phyloP scores from a whole-genome alignment of 2,797 vertebrate genomes.

The Sitta carolinensis region DNA sequence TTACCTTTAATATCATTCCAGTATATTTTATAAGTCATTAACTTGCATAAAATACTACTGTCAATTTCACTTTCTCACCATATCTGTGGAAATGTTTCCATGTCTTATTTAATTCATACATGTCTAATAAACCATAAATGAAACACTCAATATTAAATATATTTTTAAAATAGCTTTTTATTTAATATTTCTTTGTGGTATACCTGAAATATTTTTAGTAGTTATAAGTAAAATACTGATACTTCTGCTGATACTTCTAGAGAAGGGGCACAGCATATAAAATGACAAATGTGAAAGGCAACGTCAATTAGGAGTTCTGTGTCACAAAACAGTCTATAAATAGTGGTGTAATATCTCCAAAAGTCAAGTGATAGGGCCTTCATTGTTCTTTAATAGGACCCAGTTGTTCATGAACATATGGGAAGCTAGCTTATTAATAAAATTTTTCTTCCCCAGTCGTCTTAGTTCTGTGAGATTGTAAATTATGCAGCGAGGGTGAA shows the following conservation, averaged over 20 bases:
- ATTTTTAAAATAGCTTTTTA: not conserved
- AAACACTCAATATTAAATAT: not conserved
- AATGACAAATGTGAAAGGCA: slow-evolving; percentile 39
- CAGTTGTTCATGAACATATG: slow-evolving; percentile 48
- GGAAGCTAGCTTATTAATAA: slow-evolving; percentile 49
- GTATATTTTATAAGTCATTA: not conserved
- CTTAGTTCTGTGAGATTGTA: slow-evolving; percentile 19
- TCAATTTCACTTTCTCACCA: not conserved
- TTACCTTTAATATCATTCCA: not conserved
- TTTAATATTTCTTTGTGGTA: not conserved
- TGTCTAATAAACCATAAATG: not conserved
- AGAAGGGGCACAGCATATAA: not conserved
- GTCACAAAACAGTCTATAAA: slow-evolving; percentile 46
- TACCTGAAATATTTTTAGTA: not conserved
- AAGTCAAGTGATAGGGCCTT: slow-evolving; percentile 64
- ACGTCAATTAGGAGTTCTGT: not conserved
- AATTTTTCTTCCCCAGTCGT: slow-evolving; percentile 36
- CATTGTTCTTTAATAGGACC: slow-evolving; percentile 65
- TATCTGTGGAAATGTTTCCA: not conserved
- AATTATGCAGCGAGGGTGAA: slow-evolving; percentile 1
- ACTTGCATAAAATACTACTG: not conserved
- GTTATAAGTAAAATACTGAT: not conserved
- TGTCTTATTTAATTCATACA: not conserved
- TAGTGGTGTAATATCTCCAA: slow-evolving; percentile 45
- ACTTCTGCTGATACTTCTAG: not conserved